Conservation (phyloP, 2,888 invertebrate species). For the Drosophila subquinaria region DNA sequence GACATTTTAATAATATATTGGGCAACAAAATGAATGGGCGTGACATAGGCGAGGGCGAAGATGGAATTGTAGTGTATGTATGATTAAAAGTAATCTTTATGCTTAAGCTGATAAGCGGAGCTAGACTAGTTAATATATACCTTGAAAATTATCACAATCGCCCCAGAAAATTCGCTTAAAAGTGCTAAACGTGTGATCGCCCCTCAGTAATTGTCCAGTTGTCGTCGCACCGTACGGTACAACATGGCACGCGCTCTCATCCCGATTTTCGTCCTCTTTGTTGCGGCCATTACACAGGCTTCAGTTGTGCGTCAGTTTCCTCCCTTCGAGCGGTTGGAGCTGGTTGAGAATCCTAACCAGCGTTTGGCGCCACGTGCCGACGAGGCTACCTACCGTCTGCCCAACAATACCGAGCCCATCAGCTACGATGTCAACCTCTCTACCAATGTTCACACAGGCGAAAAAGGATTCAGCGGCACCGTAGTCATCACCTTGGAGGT, state of each 20-base stretch:
- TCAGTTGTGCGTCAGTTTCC: constrained; percentile 61
- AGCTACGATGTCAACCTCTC: constrained; percentile 86
- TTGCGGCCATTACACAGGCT: constrained; percentile 50
- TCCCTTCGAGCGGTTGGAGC: constrained; percentile 52
- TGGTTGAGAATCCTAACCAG: constrained; percentile 55
- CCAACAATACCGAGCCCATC: constrained; percentile 86
- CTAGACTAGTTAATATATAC: constrained; percentile 10
- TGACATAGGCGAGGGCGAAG: neutral
- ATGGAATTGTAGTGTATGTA: neutral
- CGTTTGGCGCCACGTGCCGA: constrained; percentile 51
- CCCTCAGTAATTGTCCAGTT: constrained; percentile 59
- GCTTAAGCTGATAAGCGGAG: constrained; percentile 42
- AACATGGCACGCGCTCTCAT: constrained; percentile 61
- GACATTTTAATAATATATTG: constrained; percentile 12
- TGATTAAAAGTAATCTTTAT: constrained; percentile 67
- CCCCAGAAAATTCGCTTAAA: constrained; percentile 48
- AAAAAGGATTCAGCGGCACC: constrained; percentile 67
- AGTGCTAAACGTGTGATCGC: constrained; percentile 26
- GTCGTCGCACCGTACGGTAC: constrained; percentile 49
- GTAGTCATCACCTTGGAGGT: constrained; percentile 72
- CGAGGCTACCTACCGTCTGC: constrained; percentile 86
- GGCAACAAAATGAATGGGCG: constrained; percentile 14
- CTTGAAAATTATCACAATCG: constrained; percentile 5
- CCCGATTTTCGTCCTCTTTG: constrained; percentile 46
- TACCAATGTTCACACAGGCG: constrained; percentile 77